Evolutionary conservation across 2,888 invertebrate species (phyloP), one percentile per base, ranked within the genome.

Genomic region (Ormyrus labotus): DNA sequence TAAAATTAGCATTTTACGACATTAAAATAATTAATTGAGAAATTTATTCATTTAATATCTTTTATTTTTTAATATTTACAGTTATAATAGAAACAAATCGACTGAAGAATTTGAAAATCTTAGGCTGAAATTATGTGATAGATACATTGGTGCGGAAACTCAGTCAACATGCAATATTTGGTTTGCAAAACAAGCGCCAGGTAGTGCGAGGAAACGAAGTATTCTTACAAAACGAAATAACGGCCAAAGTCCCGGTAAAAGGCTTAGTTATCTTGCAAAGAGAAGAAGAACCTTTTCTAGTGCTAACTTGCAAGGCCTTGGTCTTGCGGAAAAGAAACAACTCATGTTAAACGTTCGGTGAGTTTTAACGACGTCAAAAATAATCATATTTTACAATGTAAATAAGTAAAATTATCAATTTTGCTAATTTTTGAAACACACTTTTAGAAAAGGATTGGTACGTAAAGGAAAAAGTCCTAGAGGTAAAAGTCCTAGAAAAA

Each of bases 261-360:
- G 96, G 6, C 90, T 96, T 19, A 96, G 95, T 80, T 96, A 96
- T 87, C 91, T 96, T 85, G 96, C 96, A 1, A 93, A 94, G 76
- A 92, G 96, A 7, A 92, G 96, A 71, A 94, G 95, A 85, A 94
- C 95, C 1, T 96, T 96, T 89, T 95, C 95, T 76, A 95, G 94
- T 65, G 95, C 95, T 0, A 93, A 93, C 88, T 88, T 94, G 81
- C 93, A 93, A 85, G 91, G 86, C 63, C 75, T 89, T 75, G 86
- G 86, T 50, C 83, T 87, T 71, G 82, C 85, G 4, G 88, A 90
- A 78, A 90, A 89, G 74, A 89, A 93, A 74, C 93, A 93, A 87
- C 93, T 95, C 83, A 91, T 94, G 72, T 93, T 95, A 80, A 94
- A 94, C 88, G 93, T 94, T 75, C 94, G 93, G 95, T 95, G 91